Evolutionary conservation across 2,888 invertebrate species (phyloP).

Genomic region (Camponotus fellah): DNA sequence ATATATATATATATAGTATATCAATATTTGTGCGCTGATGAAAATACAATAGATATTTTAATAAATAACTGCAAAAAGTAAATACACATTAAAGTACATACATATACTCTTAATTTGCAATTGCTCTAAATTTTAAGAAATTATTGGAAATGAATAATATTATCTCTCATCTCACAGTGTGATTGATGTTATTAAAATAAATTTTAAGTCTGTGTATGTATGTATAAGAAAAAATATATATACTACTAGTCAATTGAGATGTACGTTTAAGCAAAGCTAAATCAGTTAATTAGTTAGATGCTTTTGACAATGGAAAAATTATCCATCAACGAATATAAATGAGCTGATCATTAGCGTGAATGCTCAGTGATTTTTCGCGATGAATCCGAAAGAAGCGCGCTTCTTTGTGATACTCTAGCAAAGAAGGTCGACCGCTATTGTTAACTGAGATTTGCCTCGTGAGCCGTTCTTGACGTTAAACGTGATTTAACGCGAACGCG

Average conservation of each 20-base stretch:
- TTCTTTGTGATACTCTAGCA: conserved; percentile 14
- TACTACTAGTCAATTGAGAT: background rate
- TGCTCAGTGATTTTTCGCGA: conserved; percentile 18
- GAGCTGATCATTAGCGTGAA: conserved; percentile 5
- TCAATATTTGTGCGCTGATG: background rate
- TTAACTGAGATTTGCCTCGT: conserved; percentile 24
- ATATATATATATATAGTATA: background rate
- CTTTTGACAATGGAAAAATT: background rate
- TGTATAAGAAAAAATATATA: background rate
- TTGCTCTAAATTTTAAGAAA: background rate
- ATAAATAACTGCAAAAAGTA: background rate
- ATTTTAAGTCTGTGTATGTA: background rate
- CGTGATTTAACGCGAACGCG: conserved; percentile 38
- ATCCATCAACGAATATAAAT: background rate
- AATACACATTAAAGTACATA: background rate
- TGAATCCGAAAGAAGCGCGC: conserved; percentile 24
- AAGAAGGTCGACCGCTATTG: conserved; percentile 27
- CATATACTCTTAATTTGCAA: background rate
- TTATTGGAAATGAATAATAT: background rate
- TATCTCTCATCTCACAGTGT: background rate
- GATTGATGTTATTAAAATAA: background rate
- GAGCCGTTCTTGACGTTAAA: conserved; percentile 50
- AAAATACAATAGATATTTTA: conserved; percentile 8
- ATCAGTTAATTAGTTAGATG: background rate
- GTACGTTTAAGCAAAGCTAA: background rate